A percentile compares a stretch with the other conserved stretches of the same genome.
These are phyloP conservation scores for Sparidentex hasta DNA, from an alignment of 2,797 vertebrate genomes.

Conservation along the genomic window DNA sequence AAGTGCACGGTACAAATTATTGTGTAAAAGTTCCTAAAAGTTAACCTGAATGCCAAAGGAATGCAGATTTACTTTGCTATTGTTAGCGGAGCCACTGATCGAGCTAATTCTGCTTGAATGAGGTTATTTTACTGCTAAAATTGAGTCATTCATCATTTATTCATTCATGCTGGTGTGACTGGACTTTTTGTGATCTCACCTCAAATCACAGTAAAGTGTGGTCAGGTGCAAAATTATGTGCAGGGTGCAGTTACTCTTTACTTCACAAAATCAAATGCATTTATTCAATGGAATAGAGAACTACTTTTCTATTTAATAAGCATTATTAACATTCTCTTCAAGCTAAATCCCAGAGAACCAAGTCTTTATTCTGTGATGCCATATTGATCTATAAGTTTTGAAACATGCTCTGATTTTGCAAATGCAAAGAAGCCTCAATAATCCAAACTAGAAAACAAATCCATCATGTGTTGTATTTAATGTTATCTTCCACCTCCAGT, in stretches of 20 bases:
- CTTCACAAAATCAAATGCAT: neutral
- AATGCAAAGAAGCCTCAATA: neutral
- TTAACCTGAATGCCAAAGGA: neutral
- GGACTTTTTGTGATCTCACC: neutral
- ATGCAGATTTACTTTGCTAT: neutral
- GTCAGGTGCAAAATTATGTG: neutral
- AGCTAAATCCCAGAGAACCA: neutral
- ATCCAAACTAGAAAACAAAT: neutral
- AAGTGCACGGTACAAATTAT: too few relatives aligned
- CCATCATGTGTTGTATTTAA: neutral
- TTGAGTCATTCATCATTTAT: too few relatives aligned
- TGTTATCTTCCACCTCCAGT: neutral
- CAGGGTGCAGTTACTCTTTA: slow-evolving; percentile 48
- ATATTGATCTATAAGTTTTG: neutral
- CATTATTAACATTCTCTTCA: neutral
- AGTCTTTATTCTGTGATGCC: slow-evolving; percentile 48
- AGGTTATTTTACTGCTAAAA: neutral
- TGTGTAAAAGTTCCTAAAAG: neutral
- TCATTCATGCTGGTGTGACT: neutral
- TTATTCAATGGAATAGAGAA: neutral
- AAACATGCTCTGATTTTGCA: neutral
- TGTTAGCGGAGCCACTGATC: neutral
- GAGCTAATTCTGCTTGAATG: neutral
- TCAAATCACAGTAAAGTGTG: slow-evolving; percentile 5
- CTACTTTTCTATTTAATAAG: neutral